Base-by-base conservation (phyloP, 2,888 invertebrate genomes). In the Athalia cordata region DNA sequence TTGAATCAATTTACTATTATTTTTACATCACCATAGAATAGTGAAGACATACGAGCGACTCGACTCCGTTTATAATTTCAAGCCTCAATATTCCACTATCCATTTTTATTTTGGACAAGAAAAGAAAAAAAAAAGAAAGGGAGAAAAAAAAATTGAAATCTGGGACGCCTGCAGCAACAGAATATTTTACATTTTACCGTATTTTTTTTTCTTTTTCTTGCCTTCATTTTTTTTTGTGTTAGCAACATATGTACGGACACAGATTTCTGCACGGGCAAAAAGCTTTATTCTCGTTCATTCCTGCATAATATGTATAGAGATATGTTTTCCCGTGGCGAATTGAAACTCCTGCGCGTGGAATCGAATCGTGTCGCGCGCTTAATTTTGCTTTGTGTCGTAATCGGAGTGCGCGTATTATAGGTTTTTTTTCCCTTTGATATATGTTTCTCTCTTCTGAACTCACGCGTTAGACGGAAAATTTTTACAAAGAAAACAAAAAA, bases 401-500 rank as follows among this genome's bases (percentile, higher is more conserved):
- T 72, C 59, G 66, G 0, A n/a, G 52, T 57, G 59, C 59, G 59
- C 59, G 57, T 57, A n/a, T 29, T 52, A 68, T 57, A 70, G 70
- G 0, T 55, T 62, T 72, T 47, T 13, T 52, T 72, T 74, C 72
- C 55, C 78, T 74, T 78, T 64, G 74, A 45, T 29, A 15, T 75
- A n/a, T 62, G 11, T 5, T 65, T 61, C 66, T 57, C 75, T 74
- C 15, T 62, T 62, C 62, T 62, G 4, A 13, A 62, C 15, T 13
- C 47, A 45, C 3, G 29, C 15, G 15, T 55, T 55, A 9, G n/a
- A 13, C 43, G 50, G 55, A 11, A 55, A 50, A n/a, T 29, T 29
- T 29, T 29, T 29, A 66, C 45, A 55, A 77, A 9, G 43, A 15
- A 47, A n/a, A 11, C n/a, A 29, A 29, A 29, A 15, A 57, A 66